Evolutionary conservation across 2,113 vertebrate genomes (phyloP).

Genomic region (Brienomyrus longianalis): DNA sequence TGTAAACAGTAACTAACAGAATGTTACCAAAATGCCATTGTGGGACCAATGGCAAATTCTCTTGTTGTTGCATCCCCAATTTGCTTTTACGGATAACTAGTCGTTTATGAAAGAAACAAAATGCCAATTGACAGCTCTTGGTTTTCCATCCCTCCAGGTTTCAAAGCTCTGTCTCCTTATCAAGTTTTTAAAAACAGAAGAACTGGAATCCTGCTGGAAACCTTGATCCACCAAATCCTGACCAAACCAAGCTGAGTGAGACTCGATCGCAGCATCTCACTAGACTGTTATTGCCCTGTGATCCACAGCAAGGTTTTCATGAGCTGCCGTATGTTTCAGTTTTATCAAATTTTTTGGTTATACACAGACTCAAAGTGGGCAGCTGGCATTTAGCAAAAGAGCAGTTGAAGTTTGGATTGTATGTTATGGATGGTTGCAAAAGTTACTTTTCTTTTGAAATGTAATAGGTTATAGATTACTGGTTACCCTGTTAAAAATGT

Average conservation of each 20-base stretch:
- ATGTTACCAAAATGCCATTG: background rate
- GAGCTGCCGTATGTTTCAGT: background rate
- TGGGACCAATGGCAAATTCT: background rate
- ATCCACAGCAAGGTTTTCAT: background rate
- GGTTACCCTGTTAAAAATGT: background rate
- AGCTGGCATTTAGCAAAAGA: background rate
- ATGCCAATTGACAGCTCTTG: background rate
- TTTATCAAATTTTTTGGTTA: background rate
- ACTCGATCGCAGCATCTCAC: background rate
- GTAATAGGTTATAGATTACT: background rate
- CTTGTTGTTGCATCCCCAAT: background rate
- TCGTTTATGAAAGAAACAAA: background rate
- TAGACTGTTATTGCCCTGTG: background rate
- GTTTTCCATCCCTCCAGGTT: background rate
- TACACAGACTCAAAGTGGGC: background rate
- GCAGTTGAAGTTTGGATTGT: background rate
- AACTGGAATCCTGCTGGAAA: background rate
- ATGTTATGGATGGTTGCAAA: background rate
- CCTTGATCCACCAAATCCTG: background rate
- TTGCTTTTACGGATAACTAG: background rate
- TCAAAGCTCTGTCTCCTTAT: background rate
- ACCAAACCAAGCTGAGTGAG: background rate
- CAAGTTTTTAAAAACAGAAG: background rate
- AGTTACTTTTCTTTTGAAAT: background rate
- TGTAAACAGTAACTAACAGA: background rate